Percentiles rank a stretch among this genome's conserved stretches.
Evolutionary conservation across 2,888 invertebrate species (phyloP).

Genomic region (Labia minor): DNA sequence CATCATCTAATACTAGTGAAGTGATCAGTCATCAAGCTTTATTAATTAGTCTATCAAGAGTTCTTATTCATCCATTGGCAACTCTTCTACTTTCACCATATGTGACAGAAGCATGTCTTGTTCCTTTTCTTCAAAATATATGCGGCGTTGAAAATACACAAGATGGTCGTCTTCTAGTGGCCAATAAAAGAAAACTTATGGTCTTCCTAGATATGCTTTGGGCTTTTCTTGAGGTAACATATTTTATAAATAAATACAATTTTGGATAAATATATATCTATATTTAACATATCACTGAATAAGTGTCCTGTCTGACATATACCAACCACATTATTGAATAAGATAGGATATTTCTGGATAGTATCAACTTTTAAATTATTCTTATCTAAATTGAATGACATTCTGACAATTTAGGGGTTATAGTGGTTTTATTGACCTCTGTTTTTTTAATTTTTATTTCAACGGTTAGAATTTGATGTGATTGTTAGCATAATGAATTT

Average conservation of each 20-base stretch:
- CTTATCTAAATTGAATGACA: no score
- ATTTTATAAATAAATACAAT: neutral
- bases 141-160: constrained; percentile 24
- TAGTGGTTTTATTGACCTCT: no score
- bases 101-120: constrained; percentile 56
- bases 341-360: no score
- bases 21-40: constrained; percentile 32
- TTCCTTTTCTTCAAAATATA: constrained; percentile 41
- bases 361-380: no score
- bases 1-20: constrained; percentile 25
- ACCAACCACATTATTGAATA: no score
- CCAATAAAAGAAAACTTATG: constrained; percentile 28
- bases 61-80: constrained; percentile 48
- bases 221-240: constrained; percentile 49
- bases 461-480: no score
- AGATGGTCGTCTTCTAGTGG: constrained; percentile 25
- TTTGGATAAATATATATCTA: neutral
- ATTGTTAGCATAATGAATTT: no score
- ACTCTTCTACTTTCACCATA: constrained; percentile 52
- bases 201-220: constrained; percentile 49
- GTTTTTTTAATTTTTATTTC: no score
- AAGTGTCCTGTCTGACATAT: no score
- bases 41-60: constrained; percentile 33
- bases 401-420: no score
- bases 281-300: no score